A percentile compares a stretch with the other conserved stretches of the same genome.
phyloP scores from a whole-genome alignment of 2,888 invertebrate genomes.

The Tetropium fuscum region DNA sequence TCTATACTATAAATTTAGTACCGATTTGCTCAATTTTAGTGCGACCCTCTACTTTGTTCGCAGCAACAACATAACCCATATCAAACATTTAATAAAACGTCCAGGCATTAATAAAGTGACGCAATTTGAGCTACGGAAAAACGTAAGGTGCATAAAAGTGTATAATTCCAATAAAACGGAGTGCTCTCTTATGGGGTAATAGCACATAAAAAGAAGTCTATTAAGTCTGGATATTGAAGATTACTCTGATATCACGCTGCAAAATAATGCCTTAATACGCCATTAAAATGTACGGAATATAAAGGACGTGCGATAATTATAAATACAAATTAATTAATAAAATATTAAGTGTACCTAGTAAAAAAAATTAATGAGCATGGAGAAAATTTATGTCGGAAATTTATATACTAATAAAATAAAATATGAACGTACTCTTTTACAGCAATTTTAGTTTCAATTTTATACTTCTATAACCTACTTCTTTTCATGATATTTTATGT shows the following conservation, averaged over 20 bases:
- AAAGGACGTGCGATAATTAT: slow-evolving; percentile 3
- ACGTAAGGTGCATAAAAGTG: slow-evolving; percentile 23
- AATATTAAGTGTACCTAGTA: background rate
- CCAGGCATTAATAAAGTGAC: slow-evolving; percentile 9
- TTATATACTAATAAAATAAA: background rate
- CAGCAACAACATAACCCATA: slow-evolving; percentile 1
- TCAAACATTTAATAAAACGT: slow-evolving; percentile 6
- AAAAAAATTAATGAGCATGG: background rate
- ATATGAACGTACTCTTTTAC: too few species aligned
- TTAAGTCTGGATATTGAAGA: slow-evolving; percentile 22
- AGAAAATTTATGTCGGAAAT: background rate
- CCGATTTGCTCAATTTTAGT: background rate
- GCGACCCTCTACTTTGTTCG: background rate
- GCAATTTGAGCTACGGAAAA: slow-evolving; percentile 3
- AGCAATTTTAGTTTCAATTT: too few species aligned
- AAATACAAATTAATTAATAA: slow-evolving; percentile 20
- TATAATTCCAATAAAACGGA: slow-evolving; percentile 20
- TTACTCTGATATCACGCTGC: slow-evolving; percentile 5
- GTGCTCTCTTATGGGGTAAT: slow-evolving; percentile 7
- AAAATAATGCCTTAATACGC: slow-evolving; percentile 12
- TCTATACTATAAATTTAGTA: slow-evolving; percentile 4
- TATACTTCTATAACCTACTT: too few species aligned
- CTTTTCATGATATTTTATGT: too few species aligned
- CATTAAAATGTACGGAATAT: slow-evolving; percentile 16
- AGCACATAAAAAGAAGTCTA: slow-evolving; percentile 23